A percentile compares a stretch with the other conserved stretches of the same genome.
These are phyloP conservation scores for Nymphicus hollandicus DNA, from an alignment of 2,113 vertebrate species.

Conservation along the genomic window DNA sequence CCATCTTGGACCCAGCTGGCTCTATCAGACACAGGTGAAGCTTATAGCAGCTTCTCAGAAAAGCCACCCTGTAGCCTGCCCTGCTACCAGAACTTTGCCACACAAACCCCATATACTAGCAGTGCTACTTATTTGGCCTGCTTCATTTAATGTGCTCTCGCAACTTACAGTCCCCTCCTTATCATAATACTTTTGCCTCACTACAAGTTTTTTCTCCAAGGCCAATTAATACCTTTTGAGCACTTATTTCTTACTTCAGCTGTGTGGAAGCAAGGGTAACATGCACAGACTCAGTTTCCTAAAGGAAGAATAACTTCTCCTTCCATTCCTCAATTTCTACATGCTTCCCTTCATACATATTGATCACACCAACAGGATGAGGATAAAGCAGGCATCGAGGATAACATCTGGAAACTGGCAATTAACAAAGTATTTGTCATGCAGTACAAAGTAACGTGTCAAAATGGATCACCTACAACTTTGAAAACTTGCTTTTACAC, in stretches of 20 bases:
- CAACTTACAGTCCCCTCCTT: neutral
- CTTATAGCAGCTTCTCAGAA: neutral
- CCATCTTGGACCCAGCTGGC: neutral
- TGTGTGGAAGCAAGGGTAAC: neutral
- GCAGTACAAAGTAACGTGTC: neutral
- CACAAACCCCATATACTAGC: neutral
- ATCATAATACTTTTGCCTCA: neutral
- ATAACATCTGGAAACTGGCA: neutral
- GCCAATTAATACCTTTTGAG: neutral
- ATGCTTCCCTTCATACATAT: neutral
- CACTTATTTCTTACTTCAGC: neutral
- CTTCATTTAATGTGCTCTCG: neutral
- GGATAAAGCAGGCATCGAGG: neutral
- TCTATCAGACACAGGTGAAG: neutral
- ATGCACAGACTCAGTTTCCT: neutral
- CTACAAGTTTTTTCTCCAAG: neutral
- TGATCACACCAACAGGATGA: fast-evolving
- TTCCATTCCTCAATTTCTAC: neutral
- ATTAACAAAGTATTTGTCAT: neutral
- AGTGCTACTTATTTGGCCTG: neutral
- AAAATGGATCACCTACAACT: neutral
- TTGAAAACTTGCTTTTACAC: neutral
- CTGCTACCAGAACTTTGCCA: neutral
- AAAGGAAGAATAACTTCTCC: neutral
- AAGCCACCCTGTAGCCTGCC: neutral